A percentile compares a stretch with the other conserved stretches of the same genome.
Conservation (phyloP, 2,797 vertebrate species). For the Arctocebus calabarensis region DNA sequence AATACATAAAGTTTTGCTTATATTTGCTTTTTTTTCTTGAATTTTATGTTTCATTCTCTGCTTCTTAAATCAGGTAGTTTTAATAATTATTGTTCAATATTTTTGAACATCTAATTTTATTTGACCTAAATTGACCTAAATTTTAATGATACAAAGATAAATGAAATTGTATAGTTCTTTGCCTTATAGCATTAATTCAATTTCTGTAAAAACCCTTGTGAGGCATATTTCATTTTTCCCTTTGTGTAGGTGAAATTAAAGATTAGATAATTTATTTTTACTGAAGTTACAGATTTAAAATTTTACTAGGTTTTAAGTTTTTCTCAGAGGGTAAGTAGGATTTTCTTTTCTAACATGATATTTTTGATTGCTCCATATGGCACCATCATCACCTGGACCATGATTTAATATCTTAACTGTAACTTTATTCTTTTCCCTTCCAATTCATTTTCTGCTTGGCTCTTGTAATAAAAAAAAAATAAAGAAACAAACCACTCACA, state of each 20-base stretch:
- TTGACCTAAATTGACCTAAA: neutral
- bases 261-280: neutral
- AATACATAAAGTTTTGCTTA: neutral
- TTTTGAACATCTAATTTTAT: neutral
- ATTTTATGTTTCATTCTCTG: neutral
- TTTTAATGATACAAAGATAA: neutral
- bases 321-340: neutral
- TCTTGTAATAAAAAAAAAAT: slow-evolving; percentile 19
- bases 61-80: slow-evolving; percentile 2
- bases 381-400: neutral
- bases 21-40: slow-evolving; percentile 17
- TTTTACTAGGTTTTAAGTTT: neutral
- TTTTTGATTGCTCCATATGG: neutral
- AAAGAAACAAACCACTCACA: neutral
- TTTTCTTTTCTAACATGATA: neutral
- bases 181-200: neutral
- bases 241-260: slow-evolving; percentile 11
- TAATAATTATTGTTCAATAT: neutral
- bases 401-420: neutral
- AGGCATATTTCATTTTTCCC: neutral
- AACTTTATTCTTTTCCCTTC: neutral
- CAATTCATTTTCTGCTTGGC: neutral
- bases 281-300: neutral
- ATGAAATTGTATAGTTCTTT: neutral
- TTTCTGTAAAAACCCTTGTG: neutral